These are phyloP conservation scores for Dendrolimus pini DNA, from an alignment of 2,888 invertebrate genomes.

Conservation along the genomic window DNA sequence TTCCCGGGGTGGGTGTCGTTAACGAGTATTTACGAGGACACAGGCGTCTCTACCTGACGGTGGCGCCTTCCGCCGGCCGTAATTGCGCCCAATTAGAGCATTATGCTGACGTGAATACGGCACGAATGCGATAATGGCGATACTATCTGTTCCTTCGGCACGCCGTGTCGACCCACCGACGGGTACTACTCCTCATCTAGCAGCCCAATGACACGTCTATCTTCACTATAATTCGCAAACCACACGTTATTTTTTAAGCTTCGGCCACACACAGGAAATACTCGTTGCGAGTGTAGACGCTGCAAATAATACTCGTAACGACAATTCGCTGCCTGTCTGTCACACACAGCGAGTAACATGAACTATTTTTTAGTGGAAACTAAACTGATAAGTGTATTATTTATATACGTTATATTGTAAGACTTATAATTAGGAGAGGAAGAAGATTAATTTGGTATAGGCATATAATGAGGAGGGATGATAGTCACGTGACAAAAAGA, in stretches of 20 bases:
- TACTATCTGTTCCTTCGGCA: conserved; percentile 54
- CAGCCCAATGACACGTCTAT: conserved; percentile 52
- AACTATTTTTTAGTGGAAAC: too few species aligned
- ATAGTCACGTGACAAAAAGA: too few species aligned
- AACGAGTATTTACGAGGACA: conserved; percentile 74
- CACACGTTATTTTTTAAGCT: conserved; percentile 17
- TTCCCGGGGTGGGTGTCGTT: conserved; percentile 61
- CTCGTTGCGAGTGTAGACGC: too few species aligned
- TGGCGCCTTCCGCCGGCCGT: conserved; percentile 60
- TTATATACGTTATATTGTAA: too few species aligned
- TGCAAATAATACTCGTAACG: too few species aligned
- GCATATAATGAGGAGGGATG: too few species aligned
- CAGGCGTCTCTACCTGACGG: conserved; percentile 64
- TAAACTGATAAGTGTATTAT: too few species aligned
- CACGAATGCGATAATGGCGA: conserved; percentile 68
- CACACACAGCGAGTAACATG: too few species aligned
- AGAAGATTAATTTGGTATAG: too few species aligned
- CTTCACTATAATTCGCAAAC: conserved; percentile 61
- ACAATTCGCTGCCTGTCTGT: too few species aligned
- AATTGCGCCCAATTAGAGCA: conserved; percentile 75
- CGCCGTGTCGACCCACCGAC: conserved; percentile 18
- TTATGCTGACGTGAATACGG: conserved; percentile 75
- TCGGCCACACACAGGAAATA: too few species aligned
- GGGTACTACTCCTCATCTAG: conserved; percentile 24
- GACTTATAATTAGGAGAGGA: too few species aligned